Conservation (phyloP, 2,888 invertebrate genomes). For the Colletes collaris region DNA sequence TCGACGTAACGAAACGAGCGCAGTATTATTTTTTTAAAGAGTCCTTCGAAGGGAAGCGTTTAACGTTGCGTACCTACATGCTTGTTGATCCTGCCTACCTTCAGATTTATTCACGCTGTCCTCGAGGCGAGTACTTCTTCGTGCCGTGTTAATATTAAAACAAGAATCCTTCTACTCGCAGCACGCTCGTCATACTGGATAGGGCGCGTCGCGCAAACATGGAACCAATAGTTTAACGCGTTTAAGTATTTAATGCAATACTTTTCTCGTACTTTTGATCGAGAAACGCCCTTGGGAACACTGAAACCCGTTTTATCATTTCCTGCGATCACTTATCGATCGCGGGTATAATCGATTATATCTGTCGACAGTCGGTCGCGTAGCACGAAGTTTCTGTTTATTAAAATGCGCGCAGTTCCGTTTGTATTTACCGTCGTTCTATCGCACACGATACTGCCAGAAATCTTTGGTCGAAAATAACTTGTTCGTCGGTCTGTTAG, state of each 20-base stretch:
- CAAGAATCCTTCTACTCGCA: not conserved
- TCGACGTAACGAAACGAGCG: constrained; percentile 41
- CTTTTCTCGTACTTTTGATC: constrained; percentile 11
- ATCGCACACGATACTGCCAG: constrained; percentile 40
- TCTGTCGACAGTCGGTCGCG: not conserved
- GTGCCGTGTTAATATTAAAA: not conserved
- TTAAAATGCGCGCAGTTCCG: not conserved
- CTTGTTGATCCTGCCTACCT: constrained; percentile 35
- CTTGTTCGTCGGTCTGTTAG: not conserved
- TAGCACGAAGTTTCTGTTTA: constrained; percentile 2
- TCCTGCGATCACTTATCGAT: not conserved
- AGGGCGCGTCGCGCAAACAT: not conserved
- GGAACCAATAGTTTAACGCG: not conserved
- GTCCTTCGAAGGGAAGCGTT: constrained; percentile 18
- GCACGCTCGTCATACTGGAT: not conserved
- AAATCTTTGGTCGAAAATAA: constrained; percentile 22
- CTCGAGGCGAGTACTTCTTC: constrained; percentile 2
- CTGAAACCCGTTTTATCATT: not conserved
- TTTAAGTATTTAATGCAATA: constrained; percentile 13
- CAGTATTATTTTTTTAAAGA: constrained; percentile 49
- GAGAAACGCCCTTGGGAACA: constrained; percentile 20
- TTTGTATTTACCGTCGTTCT: constrained; percentile 6
- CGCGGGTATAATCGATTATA: not conserved
- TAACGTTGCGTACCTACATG: constrained; percentile 18
- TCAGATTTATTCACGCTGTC: constrained; percentile 10